These are phyloP conservation scores for Steinernema carpocapsae DNA, from an alignment of 2,888 invertebrate species.

Conservation along the genomic window DNA sequence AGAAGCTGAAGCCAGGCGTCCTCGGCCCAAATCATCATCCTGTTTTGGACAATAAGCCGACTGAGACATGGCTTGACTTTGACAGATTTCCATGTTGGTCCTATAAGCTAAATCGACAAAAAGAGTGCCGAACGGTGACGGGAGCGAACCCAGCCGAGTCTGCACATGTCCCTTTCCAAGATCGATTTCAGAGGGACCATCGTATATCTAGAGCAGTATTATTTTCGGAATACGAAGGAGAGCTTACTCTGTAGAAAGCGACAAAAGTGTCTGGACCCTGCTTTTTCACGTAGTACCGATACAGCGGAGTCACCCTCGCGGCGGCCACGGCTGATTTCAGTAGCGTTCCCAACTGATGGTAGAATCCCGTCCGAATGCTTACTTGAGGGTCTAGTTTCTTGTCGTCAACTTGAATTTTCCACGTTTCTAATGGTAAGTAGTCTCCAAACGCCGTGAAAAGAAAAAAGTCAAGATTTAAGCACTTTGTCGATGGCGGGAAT, in stretches of 20 bases:
- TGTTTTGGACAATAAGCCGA: background rate
- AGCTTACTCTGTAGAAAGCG: slow-evolving; percentile 78
- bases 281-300: slow-evolving; percentile 81
- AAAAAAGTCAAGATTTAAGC: slow-evolving; percentile 58
- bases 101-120: slow-evolving; percentile 74
- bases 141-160: slow-evolving; percentile 83
- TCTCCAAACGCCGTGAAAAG: slow-evolving; percentile 58
- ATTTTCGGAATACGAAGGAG: background rate
- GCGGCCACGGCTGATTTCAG: slow-evolving; percentile 87
- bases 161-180: slow-evolving; percentile 82
- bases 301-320: slow-evolving; percentile 88
- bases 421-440: slow-evolving; percentile 58
- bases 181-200: slow-evolving; percentile 40
- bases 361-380: slow-evolving; percentile 72
- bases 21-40: background rate
- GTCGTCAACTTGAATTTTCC: slow-evolving; percentile 48
- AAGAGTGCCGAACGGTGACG: slow-evolving; percentile 84
- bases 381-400: slow-evolving; percentile 64
- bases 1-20: background rate
- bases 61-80: background rate
- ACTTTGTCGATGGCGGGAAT: slow-evolving; percentile 49
- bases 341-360: slow-evolving; percentile 89
- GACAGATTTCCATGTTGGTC: background rate
- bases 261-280: slow-evolving; percentile 87
- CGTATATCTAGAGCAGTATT: slow-evolving; percentile 8